Evolutionary conservation across 2,797 vertebrate genomes (phyloP), one percentile per base, ranked within the genome.

Genomic region (Fratercula arctica): DNA sequence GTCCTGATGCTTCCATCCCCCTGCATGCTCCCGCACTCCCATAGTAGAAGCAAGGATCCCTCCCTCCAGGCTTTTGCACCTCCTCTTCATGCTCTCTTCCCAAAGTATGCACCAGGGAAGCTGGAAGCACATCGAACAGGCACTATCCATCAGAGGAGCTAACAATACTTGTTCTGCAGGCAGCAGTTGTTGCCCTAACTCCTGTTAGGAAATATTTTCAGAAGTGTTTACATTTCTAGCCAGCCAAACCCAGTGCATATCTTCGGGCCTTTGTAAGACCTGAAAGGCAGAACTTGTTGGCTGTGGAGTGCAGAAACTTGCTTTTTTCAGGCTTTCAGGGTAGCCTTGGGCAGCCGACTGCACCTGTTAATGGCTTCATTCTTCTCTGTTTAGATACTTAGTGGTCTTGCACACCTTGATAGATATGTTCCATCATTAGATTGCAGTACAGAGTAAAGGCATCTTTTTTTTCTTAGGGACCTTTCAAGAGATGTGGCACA

Each of bases 1-100:
- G 16, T 84, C 33, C 8, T 45, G 81, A 11, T 80, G 33, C 13
- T 79, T 63, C 59, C 45, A n/a, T 25, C 9, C 13, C 20, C 2
- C 35, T 24, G 4, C 0, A 0, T 18, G 13, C 8, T 53, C 6
- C 3, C 1, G 4, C 9, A 4, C 19, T 28, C 16, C 3, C 3
- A 3, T 2, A 45, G 43, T 1, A 61, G 45, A 64, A 68, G 41
- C 16, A 13, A 53, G 16, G 24, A 19, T 37, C n/a, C 39, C 37
- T 81, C 79, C 41, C 46, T 79, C 9, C 11, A 6, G 29, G 18
- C 18, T 2, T 37, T 37, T 37, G 43, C 20, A 29, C 18, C 60
- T 87, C 18, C 13, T 66, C 26, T 23, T 11, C 8, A 1, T 2
- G 3, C 20, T 33, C 10, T 33, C 43, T 46, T 51, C 35, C 84